Conservation (phyloP, 2,888 invertebrate species). For the Lithophane semibrunnea region DNA sequence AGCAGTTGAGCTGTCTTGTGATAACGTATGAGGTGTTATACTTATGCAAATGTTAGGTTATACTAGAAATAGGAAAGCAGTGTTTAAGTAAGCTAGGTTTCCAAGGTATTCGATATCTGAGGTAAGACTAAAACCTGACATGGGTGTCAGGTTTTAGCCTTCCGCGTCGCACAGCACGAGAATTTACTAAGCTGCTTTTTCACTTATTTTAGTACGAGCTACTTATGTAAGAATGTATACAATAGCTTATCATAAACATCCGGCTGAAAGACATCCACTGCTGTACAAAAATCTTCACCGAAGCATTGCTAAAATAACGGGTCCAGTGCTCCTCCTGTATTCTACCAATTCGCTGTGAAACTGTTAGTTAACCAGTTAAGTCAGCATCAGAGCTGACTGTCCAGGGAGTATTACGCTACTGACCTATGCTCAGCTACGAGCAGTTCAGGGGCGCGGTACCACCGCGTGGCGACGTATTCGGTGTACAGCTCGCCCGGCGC, state of each 20-base stretch:
- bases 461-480: constrained; percentile 97
- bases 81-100: neutral
- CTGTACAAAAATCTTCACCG: neutral
- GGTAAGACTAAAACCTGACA: neutral
- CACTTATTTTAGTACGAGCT: too few species aligned
- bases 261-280: neutral
- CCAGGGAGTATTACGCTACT: constrained; percentile 13
- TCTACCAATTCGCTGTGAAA: neutral
- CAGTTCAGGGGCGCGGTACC: constrained; percentile 97
- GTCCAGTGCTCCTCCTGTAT: too few species aligned
- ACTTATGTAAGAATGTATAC: too few species aligned
- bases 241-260: neutral
- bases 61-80: neutral
- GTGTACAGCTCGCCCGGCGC: constrained; percentile 95
- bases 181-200: neutral
- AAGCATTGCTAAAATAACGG: too few species aligned
- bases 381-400: neutral
- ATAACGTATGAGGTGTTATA: neutral
- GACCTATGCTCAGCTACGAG: constrained; percentile 94
- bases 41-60: neutral
- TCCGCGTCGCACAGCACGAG: neutral
- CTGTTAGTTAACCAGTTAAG: neutral
- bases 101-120: too few species aligned
- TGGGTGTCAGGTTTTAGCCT: too few species aligned
- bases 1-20: neutral